Evolutionary conservation across 1,140 invertebrate genomes (phyloP), one percentile per base, ranked within the genome.

Genomic region (Ylistrum balloti): DNA sequence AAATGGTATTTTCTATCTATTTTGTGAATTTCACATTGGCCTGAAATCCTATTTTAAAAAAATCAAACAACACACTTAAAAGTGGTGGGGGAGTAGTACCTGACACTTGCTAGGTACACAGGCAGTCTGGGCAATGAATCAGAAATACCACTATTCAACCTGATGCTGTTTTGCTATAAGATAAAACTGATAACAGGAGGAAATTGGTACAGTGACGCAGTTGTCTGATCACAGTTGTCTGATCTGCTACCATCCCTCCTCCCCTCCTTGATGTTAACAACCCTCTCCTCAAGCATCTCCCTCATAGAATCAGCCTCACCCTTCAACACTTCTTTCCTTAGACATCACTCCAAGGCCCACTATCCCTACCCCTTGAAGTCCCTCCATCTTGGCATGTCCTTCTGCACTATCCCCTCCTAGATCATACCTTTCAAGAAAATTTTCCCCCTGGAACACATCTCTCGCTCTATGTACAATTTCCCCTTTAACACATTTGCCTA

Each of bases 91-190:
- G 56, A 28, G 56, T 22, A 28, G 22, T 28, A 74, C 22, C 56
- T 74, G 56, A 74, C 56, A 74, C 56, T 74, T 74, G 56, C 56
- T 74, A 74, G 56, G 56, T 74, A 74, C 56, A 74, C 56, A n/a
- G 20, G 41, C 41, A 45, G 41, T 17, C 41, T 13, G 41, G 41
- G 9, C 41, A 9, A 17, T 74, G 56, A 74, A 74, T 74, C 56
- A 74, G 56, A 74, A n/a, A n/a, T n/a, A 5, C 56, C 56, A 74
- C 56, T 11, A 74, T 28, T 74, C 56, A 28, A n/a, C n/a, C 56
- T 74, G 17, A 74, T 74, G 9, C 28, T 74, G 56, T 74, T 74
- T 45, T 28, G 56, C 56, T 28, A 74, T 74, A 74, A 74, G 56
- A 74, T 74, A 74, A 74, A 3, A 28, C 22, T 74, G 56, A 74